Evolutionary conservation across 2,113 vertebrate species (phyloP), one percentile per base, ranked within the genome.

Genomic region (Scomber scombrus): DNA sequence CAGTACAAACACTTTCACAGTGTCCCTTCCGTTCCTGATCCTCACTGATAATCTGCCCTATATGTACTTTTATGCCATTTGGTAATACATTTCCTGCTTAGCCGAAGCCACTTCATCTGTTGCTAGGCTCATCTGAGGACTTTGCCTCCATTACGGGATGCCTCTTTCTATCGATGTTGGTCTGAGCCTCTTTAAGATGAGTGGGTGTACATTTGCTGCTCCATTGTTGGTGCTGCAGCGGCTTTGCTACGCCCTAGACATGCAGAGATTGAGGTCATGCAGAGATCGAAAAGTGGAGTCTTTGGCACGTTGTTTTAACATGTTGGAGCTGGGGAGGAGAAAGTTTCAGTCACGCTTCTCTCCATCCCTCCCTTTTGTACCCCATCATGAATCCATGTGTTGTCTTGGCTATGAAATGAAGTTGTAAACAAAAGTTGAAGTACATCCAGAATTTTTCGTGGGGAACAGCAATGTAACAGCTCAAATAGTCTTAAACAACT

Each of bases 51-150:
- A 90, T 89, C 87, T 84, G 64, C 63, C 47, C 77, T 75, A 67
- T 84, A 63, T 87, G 85, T 81, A 85, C 80, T 88, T 92, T 89
- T 67, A 80, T 75, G 72, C 63, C 29, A 80, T 88, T 81, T 78
- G 31, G 21, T 84, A 87, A 78, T 80, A 81, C 81, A 77, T 60
- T 90, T 89, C 78, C 84, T 84, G 75, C 88, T 85, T 72, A 60
- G 80, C 21, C 3, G 58, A 71, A 88, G 78, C 26, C 66, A 47
- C 58, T 85, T 82, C 90, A 91, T 90, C 88, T 90, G 89, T 85
- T 90, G 79, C 79, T n/a, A 31, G 70, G 77, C 79, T 91, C 66
- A 66, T 74, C 82, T 45, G 8, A 74, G 40, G 80, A 68, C 9
- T 21, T 23, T 80, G 65, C 82, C 72, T 83, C 82, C 80, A 82